phyloP scores from a whole-genome alignment of 2,113 vertebrate genomes.

The Pseudorectes ferrugineus region DNA sequence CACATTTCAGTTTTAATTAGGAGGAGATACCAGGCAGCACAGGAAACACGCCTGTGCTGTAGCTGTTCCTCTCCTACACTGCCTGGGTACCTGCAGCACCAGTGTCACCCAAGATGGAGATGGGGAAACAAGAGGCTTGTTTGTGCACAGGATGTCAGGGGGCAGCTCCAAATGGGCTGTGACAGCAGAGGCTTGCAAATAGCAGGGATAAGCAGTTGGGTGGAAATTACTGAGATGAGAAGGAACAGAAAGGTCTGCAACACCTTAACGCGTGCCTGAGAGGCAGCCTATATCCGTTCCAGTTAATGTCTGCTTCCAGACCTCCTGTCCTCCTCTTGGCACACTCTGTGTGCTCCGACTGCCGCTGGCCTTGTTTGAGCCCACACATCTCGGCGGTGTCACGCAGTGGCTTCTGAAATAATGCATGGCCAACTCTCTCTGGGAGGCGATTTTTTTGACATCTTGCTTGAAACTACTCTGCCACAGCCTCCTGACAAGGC shows the following conservation, averaged over 20 bases:
- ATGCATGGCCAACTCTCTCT: background rate
- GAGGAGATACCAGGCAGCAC: background rate
- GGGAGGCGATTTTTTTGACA: background rate
- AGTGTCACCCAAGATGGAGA: background rate
- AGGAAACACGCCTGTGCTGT: fast-evolving
- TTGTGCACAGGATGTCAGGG: background rate
- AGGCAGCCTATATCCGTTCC: background rate
- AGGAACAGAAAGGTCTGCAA: background rate
- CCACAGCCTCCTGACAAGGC: background rate
- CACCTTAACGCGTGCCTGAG: background rate
- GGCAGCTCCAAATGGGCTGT: background rate
- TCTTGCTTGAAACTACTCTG: background rate
- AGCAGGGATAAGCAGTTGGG: background rate
- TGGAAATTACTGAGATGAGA: background rate
- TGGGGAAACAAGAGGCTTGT: background rate
- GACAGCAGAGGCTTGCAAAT: background rate
- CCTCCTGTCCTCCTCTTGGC: background rate
- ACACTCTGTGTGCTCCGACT: fast-evolving
- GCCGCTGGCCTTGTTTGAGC: background rate
- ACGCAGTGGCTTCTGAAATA: background rate
- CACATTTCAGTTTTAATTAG: background rate
- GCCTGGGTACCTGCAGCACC: background rate
- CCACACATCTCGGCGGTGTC: fast-evolving
- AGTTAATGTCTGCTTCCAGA: background rate
- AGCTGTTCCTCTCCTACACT: background rate